Evolutionary conservation across 2,797 vertebrate species (phyloP), one percentile per base, ranked within the genome.

Genomic region (Fringilla coelebs): DNA sequence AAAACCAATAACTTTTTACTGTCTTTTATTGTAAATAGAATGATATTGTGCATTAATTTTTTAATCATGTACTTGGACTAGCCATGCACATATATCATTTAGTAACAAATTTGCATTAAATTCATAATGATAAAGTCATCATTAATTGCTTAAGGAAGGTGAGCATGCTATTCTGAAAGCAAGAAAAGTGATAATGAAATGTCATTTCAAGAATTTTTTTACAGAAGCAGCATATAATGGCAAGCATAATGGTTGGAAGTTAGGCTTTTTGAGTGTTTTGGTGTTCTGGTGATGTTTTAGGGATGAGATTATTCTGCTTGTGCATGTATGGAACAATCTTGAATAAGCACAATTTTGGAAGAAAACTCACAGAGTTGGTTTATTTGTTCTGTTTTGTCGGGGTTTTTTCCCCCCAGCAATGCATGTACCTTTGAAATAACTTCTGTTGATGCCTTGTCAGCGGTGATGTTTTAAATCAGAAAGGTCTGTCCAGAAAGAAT

Each of bases 391-490:
- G 11, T 12, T 48, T 45, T 52, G 10, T 60, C 4, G 0, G 12
- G 0, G 3, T 19, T 29, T 28, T 32, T 32, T 15, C 0, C 0
- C 10, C 16, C 24, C 21, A 60, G 16, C 6, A 4, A 43, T 85
- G 21, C 32, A 36, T 11, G 10, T 52, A 46, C 21, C 17, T 91
- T 85, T 67, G 48, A 70, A 89, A 85, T 85, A 73, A 91, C 15
- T n/a, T 78, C 25, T 58, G 9, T 16, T 49, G 26, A 48, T 61
- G 20, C 49, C 63, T 92, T 73, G 21, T 63, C 81, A 48, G 3
- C 31, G 24, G 9, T 49, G n/a, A 3, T 45, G 10, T 40, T 92
- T 70, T 89, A 78, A 52, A 70, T 58, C 28, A 17, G 22, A 45
- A 90, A 81, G 11, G 8, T 81, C 66, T 70, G 34, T 57, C 54